A percentile compares a stretch with the other conserved stretches of the same genome.
Evolutionary conservation across 1,140 invertebrate species (phyloP).

Genomic region (Drosophila tani): DNA sequence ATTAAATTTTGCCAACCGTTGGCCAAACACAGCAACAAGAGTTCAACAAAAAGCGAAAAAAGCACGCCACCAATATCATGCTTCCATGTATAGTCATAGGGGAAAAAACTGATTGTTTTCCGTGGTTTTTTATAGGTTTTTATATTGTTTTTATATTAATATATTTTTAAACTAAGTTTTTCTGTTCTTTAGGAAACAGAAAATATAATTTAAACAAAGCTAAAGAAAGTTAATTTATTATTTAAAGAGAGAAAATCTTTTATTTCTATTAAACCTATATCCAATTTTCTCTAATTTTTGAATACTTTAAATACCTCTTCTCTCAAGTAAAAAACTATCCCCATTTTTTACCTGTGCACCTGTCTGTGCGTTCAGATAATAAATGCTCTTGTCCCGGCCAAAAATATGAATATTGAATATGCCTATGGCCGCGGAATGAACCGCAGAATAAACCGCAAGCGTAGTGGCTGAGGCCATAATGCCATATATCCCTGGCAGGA

Average conservation of each 20-base stretch:
- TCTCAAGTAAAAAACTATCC: neutral
- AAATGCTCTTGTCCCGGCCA: constrained; percentile 62
- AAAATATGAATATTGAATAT: constrained; percentile 81
- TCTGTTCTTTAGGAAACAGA: too few relatives aligned
- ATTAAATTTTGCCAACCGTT: constrained; percentile 74
- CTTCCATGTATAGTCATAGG: constrained; percentile 8
- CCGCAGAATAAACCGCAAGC: constrained; percentile 51
- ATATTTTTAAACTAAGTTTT: neutral
- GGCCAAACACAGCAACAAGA: constrained; percentile 68
- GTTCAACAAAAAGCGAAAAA: constrained; percentile 47
- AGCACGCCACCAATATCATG: neutral
- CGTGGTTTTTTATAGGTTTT: neutral
- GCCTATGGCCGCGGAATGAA: constrained; percentile 46
- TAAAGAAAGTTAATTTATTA: neutral
- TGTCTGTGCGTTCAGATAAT: constrained; percentile 39
- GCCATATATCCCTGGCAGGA: constrained; percentile 16
- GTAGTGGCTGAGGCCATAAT: constrained; percentile 19
- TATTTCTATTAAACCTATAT: neutral
- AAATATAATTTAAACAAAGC: neutral
- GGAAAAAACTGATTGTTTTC: neutral
- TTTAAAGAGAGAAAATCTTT: neutral
- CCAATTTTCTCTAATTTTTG: neutral
- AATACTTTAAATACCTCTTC: too few relatives aligned
- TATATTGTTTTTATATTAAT: neutral
- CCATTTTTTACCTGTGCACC: constrained; percentile 13